Evolutionary conservation across 1,140 invertebrate genomes (phyloP), one percentile per base, ranked within the genome.

Genomic region (Lepidostoma basale): DNA sequence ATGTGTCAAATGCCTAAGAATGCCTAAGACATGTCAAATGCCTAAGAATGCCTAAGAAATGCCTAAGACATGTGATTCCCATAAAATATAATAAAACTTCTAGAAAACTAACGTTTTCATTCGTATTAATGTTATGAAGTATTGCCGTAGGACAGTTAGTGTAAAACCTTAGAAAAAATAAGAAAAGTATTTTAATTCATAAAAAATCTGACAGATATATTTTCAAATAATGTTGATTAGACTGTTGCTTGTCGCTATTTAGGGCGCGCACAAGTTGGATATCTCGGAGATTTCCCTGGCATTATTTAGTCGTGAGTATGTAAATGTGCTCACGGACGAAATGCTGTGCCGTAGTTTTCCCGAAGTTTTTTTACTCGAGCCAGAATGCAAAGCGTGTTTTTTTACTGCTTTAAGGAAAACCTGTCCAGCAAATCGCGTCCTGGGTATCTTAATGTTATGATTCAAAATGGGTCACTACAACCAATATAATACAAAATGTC

Each of bases 361-460:
- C 33, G 14, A n/a, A n/a, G 9, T 9, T 5, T 36, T 36, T 36
- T 1, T n/a, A 36, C 1, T 4, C 9, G 18, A 20, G 14, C 22
- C 45, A 49, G n/a, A n/a, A n/a, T 49, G 45, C 22, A 25, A 49
- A 49, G 8, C n/a, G n/a, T 9, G 45, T 49, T 25, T 49, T 49
- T 49, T 49, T 49, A 25, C 12, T 9, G 22, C n/a, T 49, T 49
- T 23, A 1, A 8, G 20, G n/a, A 49, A 22, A 23, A 49, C 45
- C 22, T 8, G 45, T 49, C 45, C 10, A 23, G 45, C 22, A 14
- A 25, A 12, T 12, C 12, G 23, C 22, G 20, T 12, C 6, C 22
- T 12, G 20, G 23, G 23, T 10, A 22, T 23, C 25, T 23, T 22
- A 49, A 49, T 23, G 23, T 2, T 5, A n/a, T 36, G 5, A 9